These are phyloP conservation scores for Acropora tenuis DNA, from an alignment of 64 coral and sea anemone genomes.

Conservation along the genomic window DNA sequence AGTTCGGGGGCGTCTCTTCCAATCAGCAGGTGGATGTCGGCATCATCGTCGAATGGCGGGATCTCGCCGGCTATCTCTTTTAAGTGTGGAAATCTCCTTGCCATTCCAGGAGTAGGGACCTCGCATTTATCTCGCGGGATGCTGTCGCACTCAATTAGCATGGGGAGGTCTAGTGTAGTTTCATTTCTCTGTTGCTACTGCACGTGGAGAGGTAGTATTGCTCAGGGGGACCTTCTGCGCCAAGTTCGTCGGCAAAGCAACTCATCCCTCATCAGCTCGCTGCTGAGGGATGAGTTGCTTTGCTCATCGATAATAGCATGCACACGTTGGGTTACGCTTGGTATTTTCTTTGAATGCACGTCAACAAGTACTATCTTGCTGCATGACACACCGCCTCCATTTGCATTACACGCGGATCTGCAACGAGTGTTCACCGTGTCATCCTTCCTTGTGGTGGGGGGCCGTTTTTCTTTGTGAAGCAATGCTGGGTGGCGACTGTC, in stretches of 20 bases:
- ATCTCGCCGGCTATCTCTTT: constrained; percentile 51
- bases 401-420: background rate
- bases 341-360: background rate
- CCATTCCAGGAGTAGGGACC: constrained; percentile 69
- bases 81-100: constrained; percentile 61
- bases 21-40: no score
- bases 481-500: background rate
- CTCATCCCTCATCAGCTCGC: no score
- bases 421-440: background rate
- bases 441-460: background rate
- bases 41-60: background rate
- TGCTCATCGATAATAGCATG: background rate
- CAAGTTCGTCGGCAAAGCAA: background rate
- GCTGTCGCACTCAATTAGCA: constrained; percentile 44
- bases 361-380: constrained; percentile 15
- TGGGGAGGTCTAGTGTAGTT: constrained; percentile 26
- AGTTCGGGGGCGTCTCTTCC: no score
- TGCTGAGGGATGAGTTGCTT: background rate
- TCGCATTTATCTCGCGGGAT: constrained; percentile 57
- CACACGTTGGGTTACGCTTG: background rate
- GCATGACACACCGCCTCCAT: background rate
- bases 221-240: background rate
- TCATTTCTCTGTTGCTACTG: background rate
- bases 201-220: background rate
- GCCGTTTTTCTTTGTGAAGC: background rate